Conservation (phyloP, 2,113 vertebrate species). For the Ailuropoda melanoleuca region DNA sequence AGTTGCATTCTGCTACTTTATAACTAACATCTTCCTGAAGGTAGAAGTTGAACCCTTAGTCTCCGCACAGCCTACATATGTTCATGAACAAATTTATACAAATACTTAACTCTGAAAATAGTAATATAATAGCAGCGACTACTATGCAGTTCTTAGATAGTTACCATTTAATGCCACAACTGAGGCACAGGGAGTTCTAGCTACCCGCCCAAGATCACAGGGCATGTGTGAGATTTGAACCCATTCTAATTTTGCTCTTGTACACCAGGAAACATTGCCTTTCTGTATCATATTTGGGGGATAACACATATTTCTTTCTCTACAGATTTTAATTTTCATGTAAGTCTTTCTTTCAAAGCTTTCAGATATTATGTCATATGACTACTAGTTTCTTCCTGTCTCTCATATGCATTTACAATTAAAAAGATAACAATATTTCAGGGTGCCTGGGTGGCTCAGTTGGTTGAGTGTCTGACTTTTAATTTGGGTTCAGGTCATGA, state of each 20-base stretch:
- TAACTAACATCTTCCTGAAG: neutral
- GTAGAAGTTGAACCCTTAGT: neutral
- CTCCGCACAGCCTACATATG: neutral
- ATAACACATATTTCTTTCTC: neutral
- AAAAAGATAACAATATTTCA: neutral
- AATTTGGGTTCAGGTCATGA: neutral
- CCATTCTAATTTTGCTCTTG: neutral
- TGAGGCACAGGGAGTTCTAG: neutral
- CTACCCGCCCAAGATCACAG: neutral
- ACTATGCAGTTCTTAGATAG: neutral
- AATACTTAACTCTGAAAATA: neutral
- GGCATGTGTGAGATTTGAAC: neutral
- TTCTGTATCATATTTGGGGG: neutral
- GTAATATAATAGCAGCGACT: neutral
- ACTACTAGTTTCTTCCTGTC: neutral
- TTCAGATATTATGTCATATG: neutral
- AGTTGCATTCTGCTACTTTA: neutral
- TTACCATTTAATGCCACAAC: neutral
- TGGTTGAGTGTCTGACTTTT: neutral
- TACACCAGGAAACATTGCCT: neutral
- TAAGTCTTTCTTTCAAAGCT: neutral
- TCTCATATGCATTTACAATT: neutral
- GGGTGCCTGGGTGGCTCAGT: neutral
- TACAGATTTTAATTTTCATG: neutral
- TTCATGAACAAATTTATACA: neutral